Evolutionary conservation across 2,797 vertebrate genomes (phyloP).

Genomic region (Tadarida brasiliensis): DNA sequence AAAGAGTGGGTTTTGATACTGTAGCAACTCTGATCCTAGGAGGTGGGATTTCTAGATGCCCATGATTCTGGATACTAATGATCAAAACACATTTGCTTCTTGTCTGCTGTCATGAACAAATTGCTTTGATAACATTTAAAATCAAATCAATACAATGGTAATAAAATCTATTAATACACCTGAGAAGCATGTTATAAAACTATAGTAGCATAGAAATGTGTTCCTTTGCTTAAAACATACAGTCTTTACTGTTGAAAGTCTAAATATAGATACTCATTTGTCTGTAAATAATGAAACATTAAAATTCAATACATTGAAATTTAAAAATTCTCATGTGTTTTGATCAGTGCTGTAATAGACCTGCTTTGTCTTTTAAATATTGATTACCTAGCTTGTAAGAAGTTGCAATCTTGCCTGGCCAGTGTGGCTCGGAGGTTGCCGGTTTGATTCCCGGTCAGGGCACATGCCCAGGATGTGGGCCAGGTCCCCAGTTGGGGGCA

Average conservation of each 20-base stretch:
- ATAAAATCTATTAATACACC: background rate
- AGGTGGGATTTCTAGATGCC: background rate
- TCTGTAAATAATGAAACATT: constrained; percentile 12
- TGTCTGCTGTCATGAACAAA: background rate
- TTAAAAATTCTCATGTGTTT: background rate
- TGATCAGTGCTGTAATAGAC: background rate
- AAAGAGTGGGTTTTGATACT: background rate
- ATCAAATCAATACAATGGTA: background rate
- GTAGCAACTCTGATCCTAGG: fast-evolving
- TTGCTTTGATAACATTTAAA: constrained; percentile 3
- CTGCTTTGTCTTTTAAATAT: background rate
- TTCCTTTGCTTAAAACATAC: constrained; percentile 19
- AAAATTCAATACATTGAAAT: constrained; percentile 13
- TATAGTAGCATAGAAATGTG: background rate
- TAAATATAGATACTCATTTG: background rate
- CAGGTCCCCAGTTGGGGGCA: no score
- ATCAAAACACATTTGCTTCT: background rate
- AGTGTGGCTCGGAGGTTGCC: no score
- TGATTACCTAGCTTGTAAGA: background rate
- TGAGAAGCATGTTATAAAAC: background rate
- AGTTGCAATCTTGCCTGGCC: background rate
- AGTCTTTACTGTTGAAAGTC: background rate
- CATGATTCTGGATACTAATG: background rate
- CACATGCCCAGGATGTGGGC: no score
- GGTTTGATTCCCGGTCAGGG: no score